Conservation (phyloP, 2,888 invertebrate genomes). For the Rhingia campestris region DNA sequence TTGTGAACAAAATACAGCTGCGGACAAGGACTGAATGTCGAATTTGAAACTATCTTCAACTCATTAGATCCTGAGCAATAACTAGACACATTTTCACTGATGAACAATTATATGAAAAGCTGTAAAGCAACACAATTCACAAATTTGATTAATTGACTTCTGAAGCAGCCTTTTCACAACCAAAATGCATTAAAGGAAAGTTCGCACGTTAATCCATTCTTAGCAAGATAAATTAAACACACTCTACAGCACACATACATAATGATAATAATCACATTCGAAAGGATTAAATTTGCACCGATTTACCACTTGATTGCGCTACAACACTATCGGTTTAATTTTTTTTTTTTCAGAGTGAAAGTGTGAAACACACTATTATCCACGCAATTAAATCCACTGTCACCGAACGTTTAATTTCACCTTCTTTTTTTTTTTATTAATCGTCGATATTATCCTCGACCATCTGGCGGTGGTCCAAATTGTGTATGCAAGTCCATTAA, state of each 20-base stretch:
- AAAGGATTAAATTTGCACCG: slow-evolving; percentile 51
- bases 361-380: slow-evolving; percentile 50
- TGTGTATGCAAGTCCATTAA: slow-evolving; percentile 26
- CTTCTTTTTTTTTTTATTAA: slow-evolving; percentile 31
- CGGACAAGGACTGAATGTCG: no score
- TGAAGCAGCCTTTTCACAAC: neutral
- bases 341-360: neutral
- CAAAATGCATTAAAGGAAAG: neutral
- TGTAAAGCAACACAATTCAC: no score
- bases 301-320: slow-evolving; percentile 50
- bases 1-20: no score
- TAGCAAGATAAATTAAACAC: slow-evolving; percentile 15
- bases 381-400: slow-evolving; percentile 61
- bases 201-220: slow-evolving; percentile 32
- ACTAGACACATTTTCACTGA: no score
- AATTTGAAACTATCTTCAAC: no score
- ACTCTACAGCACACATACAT: slow-evolving; percentile 16
- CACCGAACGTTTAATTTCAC: slow-evolving; percentile 58
- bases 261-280: slow-evolving; percentile 14
- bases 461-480: neutral
- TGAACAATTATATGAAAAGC: no score
- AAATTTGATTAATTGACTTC: neutral
- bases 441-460: slow-evolving; percentile 16
- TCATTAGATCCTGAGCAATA: no score
- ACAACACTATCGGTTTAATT: neutral